Percentiles rank a stretch among this genome's conserved stretches.
Evolutionary conservation across 2,113 vertebrate species (phyloP).

Genomic region (Channa maculata): DNA sequence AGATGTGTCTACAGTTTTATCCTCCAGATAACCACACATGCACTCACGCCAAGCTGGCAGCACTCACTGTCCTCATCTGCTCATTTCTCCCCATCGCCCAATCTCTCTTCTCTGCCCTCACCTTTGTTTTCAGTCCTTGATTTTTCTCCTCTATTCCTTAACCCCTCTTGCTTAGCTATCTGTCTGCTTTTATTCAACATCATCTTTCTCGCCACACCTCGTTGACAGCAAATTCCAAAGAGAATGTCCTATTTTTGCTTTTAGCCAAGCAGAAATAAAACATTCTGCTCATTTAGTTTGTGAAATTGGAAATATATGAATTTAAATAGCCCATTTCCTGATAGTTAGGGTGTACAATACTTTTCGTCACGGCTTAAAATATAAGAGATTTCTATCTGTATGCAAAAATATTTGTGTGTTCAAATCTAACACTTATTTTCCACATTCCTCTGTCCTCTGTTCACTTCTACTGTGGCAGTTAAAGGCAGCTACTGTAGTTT

Average conservation of each 20-base stretch:
- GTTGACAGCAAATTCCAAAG: conserved; percentile 65
- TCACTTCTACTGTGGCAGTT: neutral
- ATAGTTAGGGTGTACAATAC: conserved; percentile 30
- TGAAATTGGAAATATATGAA: conserved; percentile 59
- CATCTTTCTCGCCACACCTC: conserved; percentile 57
- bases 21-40: conserved; percentile 32
- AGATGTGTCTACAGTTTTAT: conserved; percentile 65
- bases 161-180: conserved; percentile 54
- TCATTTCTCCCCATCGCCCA: conserved; percentile 52
- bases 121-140: conserved; percentile 66
- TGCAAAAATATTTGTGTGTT: neutral
- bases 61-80: conserved; percentile 63
- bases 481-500: neutral
- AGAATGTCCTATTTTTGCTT: conserved; percentile 58
- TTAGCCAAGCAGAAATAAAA: conserved; percentile 61
- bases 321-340: conserved; percentile 60
- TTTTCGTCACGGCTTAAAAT: conserved; percentile 12
- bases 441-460: neutral
- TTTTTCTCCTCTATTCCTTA: conserved; percentile 50
- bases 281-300: conserved; percentile 61
- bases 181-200: conserved; percentile 66
- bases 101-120: conserved; percentile 54
- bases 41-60: conserved; percentile 41
- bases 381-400: neutral
- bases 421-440: neutral